Evolutionary conservation across 2,888 invertebrate species (phyloP), one percentile per base, ranked within the genome.

Genomic region (Norana najaformis): DNA sequence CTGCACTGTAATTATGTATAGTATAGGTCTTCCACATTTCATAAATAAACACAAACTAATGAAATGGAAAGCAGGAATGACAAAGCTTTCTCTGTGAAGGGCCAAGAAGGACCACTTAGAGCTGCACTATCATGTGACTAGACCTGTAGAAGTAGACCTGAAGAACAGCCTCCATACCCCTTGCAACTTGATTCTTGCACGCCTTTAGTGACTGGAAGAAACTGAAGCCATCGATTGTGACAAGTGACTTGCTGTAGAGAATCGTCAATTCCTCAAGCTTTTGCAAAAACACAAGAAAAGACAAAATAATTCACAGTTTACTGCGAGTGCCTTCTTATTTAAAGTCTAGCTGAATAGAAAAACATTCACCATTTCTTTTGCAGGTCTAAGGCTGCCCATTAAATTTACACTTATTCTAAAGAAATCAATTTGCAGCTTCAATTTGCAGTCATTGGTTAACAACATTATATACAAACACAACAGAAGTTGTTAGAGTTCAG

Each of bases 191-290:
- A 93, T 96, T 96, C 93, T 97, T 96, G 92, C 97, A 97, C 92
- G 96, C 97, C 93, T 97, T 96, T 88, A 98, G 95, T 88, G 97
- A 97, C 94, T 97, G 97, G 94, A 97, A 97, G 90, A 98, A 95
- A 92, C 97, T 96, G 93, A 96, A 96, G 90, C 97, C 98, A 95
- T 96, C 96, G 92, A 97, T 96, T 92, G 96, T 96, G 94, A 96
- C 98, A 91, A 97, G 96, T 94, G 96, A 96, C 91, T 95, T 96
- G 94, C 96, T 96, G 95, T 96, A 98, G 90, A 97, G 96, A 93
- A 97, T 96, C 95, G 97, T 96, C 91, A 97, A 95, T 95, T 97
- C 98, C 95, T 97, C 97, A 94, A 93, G 94, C 95, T 95, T 92
- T 23, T 92, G 92, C 89, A 18, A 23, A n/a, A 35, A 91, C 35